phyloP scores from a whole-genome alignment of 2,113 vertebrate species.

The Lampris megalopsis region DNA sequence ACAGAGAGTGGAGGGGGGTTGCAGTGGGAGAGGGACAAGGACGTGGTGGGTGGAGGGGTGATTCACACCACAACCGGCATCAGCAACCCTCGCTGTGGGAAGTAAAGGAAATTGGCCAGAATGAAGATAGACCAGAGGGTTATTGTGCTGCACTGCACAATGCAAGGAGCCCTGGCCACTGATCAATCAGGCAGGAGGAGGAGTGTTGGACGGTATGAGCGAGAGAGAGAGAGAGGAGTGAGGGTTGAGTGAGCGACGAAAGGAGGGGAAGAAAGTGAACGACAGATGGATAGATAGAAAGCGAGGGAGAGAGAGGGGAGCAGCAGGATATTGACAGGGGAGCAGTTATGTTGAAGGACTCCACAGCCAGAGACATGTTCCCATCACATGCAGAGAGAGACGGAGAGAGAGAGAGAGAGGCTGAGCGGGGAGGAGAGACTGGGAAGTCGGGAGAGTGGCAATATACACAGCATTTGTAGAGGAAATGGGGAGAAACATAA shows the following conservation, averaged over 20 bases:
- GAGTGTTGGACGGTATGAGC: conserved; percentile 53
- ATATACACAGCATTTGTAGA: background rate
- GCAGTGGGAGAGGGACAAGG: conserved; percentile 3
- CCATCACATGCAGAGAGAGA: conserved; percentile 46
- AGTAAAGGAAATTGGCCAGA: conserved; percentile 67
- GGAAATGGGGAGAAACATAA: conserved; percentile 21
- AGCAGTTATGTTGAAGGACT: conserved; percentile 67
- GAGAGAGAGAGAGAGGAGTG: conserved; percentile 2
- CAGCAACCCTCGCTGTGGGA: conserved; percentile 54
- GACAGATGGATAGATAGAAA: conserved; percentile 64
- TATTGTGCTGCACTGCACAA: conserved; percentile 16
- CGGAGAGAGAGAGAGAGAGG: conserved; percentile 11
- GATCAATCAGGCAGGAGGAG: conserved; percentile 62
- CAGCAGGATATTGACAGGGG: conserved; percentile 62
- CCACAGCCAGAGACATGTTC: conserved; percentile 58
- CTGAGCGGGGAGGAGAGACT: background rate
- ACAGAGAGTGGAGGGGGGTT: conserved; percentile 5
- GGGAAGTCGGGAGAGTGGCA: background rate
- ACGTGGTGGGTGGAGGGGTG: conserved; percentile 4
- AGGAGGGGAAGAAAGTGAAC: conserved; percentile 30
- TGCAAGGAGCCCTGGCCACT: conserved; percentile 45
- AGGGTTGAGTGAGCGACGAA: conserved; percentile 4
- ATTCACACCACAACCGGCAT: conserved; percentile 64
- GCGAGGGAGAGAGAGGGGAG: conserved; percentile 33
- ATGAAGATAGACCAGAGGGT: conserved; percentile 63